Percentiles rank a stretch among this genome's conserved stretches.
These are phyloP conservation scores for Coracopsis vasa DNA, from an alignment of 2,113 vertebrate genomes.

Conservation along the genomic window DNA sequence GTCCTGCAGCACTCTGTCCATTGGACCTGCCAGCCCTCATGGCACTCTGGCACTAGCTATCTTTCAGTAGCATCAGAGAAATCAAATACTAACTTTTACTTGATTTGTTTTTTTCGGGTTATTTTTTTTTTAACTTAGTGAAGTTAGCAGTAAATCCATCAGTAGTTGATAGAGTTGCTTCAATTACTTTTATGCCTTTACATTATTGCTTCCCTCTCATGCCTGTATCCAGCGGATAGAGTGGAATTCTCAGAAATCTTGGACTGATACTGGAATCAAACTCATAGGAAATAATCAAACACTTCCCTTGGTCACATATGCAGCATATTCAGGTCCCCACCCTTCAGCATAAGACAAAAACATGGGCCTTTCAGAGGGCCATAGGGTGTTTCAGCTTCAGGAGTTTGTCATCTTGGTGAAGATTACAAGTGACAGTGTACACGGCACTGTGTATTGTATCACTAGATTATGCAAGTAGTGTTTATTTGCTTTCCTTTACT, in stretches of 20 bases:
- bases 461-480: background rate
- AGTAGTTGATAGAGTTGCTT: background rate
- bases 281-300: background rate
- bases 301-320: background rate
- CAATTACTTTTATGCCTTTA: background rate
- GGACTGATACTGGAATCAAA: background rate
- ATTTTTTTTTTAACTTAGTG: background rate
- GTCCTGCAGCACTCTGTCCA: rapidly evolving
- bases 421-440: background rate
- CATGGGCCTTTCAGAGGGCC: background rate
- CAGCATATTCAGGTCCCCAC: background rate
- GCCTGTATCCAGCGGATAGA: background rate
- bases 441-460: background rate
- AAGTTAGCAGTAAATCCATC: background rate
- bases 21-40: background rate
- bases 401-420: background rate
- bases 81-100: rapidly evolving
- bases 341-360: rapidly evolving
- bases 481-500: background rate
- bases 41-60: background rate
- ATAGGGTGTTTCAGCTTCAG: background rate
- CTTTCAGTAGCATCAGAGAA: background rate
- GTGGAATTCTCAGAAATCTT: background rate
- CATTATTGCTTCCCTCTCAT: background rate
- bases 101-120: background rate